These are phyloP conservation scores for Palloptera scutellata DNA, from an alignment of 2,888 invertebrate genomes.

Conservation along the genomic window DNA sequence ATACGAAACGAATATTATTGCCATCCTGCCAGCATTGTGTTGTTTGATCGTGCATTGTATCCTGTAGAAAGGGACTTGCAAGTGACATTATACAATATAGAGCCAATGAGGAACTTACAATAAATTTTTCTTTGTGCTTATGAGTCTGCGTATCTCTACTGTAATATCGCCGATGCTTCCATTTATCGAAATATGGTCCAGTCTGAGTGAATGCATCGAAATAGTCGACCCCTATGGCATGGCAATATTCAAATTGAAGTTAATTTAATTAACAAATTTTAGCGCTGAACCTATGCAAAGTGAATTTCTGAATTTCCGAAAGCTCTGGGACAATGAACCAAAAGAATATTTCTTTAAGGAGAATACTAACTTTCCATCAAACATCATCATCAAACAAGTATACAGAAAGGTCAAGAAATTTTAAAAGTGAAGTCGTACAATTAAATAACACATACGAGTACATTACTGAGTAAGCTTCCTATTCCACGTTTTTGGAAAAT, in stretches of 20 bases:
- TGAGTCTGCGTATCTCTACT: constrained; percentile 74
- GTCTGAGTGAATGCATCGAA: constrained; percentile 88
- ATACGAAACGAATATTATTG: constrained; percentile 64
- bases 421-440: too few species aligned
- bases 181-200: constrained; percentile 58
- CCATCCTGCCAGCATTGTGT: constrained; percentile 61
- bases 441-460: too few species aligned
- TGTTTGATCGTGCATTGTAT: constrained; percentile 57
- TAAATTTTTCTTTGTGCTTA: constrained; percentile 54
- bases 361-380: neutral
- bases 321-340: neutral
- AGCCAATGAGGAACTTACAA: constrained; percentile 54
- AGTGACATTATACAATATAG: neutral
- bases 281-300: too few species aligned
- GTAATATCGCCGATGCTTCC: constrained; percentile 49
- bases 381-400: too few species aligned
- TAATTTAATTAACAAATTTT: constrained; percentile 15
- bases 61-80: constrained; percentile 42
- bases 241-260: neutral
- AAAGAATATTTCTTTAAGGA: neutral
- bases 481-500: too few species aligned
- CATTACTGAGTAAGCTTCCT: too few species aligned
- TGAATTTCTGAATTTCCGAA: too few species aligned
- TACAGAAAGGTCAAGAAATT: too few species aligned
- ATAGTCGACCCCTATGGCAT: constrained; percentile 69